phyloP scores from a whole-genome alignment of 2,888 invertebrate genomes.

The Oscheius sp. region DNA sequence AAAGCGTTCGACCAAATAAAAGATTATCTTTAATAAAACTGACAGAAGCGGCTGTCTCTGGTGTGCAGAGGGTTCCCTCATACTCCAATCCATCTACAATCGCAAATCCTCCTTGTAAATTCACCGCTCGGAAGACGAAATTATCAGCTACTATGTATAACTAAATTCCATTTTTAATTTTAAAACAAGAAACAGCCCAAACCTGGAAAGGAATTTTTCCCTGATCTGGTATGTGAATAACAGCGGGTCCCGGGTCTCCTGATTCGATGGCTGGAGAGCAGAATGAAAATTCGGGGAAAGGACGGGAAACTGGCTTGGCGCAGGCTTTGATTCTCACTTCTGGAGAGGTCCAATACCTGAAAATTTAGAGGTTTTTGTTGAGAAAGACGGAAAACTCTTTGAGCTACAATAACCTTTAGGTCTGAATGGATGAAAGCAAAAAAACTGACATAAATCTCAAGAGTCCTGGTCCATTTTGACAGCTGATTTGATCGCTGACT shows the following conservation, averaged over 20 bases:
- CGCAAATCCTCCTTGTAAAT: conserved; percentile 66
- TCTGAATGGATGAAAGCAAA: not conserved
- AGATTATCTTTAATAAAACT: no score
- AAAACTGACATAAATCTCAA: conserved; percentile 55
- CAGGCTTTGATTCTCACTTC: conserved; percentile 65
- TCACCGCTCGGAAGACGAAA: conserved; percentile 62
- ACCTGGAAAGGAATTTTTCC: conserved; percentile 65
- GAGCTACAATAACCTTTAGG: no score
- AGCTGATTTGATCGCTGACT: conserved; percentile 60
- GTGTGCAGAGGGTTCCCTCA: conserved; percentile 59
- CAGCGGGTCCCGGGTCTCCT: conserved; percentile 69
- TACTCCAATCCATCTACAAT: conserved; percentile 69
- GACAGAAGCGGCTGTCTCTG: conserved; percentile 6
- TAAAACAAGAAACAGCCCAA: not conserved
- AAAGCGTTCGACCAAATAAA: not conserved
- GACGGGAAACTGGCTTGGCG: conserved; percentile 46
- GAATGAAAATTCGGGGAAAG: conserved; percentile 64
- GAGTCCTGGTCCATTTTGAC: conserved; percentile 55
- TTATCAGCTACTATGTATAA: conserved; percentile 67
- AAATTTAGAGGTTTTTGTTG: not conserved
- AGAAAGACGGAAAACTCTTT: no score
- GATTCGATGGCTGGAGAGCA: conserved; percentile 61
- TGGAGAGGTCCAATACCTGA: conserved; percentile 68
- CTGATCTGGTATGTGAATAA: conserved; percentile 63
- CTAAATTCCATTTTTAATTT: conserved; percentile 49